Percentiles rank a stretch among this genome's conserved stretches.
These are phyloP conservation scores for Atlantisia rogersi DNA, from an alignment of 2,113 vertebrate genomes.

Conservation along the genomic window DNA sequence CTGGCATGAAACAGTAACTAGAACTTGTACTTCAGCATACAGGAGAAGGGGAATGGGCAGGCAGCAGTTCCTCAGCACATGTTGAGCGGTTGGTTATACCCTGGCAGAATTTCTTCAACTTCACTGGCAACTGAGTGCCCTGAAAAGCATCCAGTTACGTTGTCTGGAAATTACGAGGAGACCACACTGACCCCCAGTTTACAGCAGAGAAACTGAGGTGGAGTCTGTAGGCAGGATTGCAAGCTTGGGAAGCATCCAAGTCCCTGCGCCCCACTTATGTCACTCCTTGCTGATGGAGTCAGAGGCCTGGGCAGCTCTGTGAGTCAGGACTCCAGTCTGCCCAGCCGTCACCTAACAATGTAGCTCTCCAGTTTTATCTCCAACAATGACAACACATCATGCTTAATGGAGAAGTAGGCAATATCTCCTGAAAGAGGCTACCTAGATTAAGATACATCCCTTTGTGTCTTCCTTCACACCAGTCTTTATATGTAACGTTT, in stretches of 20 bases:
- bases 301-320: neutral
- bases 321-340: fast-evolving
- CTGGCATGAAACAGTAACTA: neutral
- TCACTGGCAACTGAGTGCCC: neutral
- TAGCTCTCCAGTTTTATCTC: neutral
- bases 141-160: neutral
- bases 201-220: neutral
- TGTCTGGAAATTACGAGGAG: neutral
- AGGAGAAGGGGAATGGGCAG: neutral
- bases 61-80: neutral
- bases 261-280: neutral
- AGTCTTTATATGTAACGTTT: neutral
- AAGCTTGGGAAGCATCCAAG: neutral
- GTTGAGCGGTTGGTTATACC: neutral
- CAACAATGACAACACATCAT: neutral
- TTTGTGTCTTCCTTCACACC: neutral
- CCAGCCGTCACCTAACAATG: fast-evolving
- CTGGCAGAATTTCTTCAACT: neutral
- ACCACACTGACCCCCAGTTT: neutral
- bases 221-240: neutral
- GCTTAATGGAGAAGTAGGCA: neutral
- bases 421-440: neutral
- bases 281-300: fast-evolving
- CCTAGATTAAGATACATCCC: neutral
- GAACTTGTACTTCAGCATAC: neutral